These are phyloP conservation scores for Conger conger DNA, from an alignment of 2,113 vertebrate genomes.

Conservation along the genomic window DNA sequence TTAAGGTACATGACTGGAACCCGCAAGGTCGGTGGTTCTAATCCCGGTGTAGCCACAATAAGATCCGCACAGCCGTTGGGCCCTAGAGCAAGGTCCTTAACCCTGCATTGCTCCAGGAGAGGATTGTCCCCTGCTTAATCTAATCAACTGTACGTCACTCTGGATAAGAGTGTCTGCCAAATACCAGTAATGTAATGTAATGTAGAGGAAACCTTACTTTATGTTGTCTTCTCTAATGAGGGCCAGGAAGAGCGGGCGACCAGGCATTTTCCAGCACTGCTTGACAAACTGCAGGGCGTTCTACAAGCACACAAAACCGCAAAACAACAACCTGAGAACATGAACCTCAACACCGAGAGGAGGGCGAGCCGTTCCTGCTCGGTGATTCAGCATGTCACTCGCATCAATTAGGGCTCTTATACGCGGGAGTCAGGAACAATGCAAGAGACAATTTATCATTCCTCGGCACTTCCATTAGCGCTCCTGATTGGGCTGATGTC, in stretches of 20 bases:
- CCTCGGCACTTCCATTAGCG: not conserved
- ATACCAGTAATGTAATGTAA: too few species aligned
- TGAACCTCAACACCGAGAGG: not conserved
- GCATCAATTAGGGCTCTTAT: not conserved
- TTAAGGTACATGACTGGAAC: too few species aligned
- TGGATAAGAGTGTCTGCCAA: too few species aligned
- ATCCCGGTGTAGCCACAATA: too few species aligned
- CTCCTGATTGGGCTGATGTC: not conserved
- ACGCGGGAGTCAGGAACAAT: not conserved
- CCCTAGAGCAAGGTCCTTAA: too few species aligned
- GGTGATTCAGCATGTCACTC: not conserved
- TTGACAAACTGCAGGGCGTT: conserved; percentile 97
- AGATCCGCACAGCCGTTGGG: too few species aligned
- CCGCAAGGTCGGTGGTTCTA: too few species aligned
- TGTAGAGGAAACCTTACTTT: conserved; percentile 74
- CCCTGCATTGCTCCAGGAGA: too few species aligned
- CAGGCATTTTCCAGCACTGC: conserved; percentile 97
- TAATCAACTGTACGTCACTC: too few species aligned
- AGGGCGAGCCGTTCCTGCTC: not conserved
- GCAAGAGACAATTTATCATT: not conserved
- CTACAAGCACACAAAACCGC: conserved; percentile 57
- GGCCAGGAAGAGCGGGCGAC: conserved; percentile 90
- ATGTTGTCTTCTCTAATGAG: conserved; percentile 98
- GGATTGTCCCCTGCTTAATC: too few species aligned
- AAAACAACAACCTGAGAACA: not conserved